These are phyloP conservation scores for Tetranychus piercei DNA, from an alignment of 2,888 invertebrate genomes.

Conservation along the genomic window DNA sequence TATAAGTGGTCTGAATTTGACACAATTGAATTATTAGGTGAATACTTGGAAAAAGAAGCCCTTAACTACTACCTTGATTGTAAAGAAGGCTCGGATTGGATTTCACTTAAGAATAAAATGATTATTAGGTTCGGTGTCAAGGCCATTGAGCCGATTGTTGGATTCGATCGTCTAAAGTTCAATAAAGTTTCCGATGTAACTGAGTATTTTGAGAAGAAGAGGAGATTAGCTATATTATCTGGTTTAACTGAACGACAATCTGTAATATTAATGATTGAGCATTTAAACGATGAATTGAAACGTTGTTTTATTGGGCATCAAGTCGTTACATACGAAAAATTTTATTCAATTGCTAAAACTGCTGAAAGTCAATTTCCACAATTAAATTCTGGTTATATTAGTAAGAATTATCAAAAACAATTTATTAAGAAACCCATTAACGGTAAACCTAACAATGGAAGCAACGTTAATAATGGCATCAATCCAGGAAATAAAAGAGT, in stretches of 20 bases:
- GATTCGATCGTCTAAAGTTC: conserved; percentile 5
- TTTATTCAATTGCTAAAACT: conserved; percentile 10
- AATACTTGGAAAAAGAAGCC: too few species aligned
- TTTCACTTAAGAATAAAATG: too few species aligned
- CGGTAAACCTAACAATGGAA: too few species aligned
- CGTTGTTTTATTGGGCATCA: neutral
- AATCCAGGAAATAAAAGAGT: too few species aligned
- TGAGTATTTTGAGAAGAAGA: conserved; percentile 12
- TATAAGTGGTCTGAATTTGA: too few species aligned
- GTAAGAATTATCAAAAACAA: too few species aligned
- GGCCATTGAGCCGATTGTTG: conserved; percentile 13
- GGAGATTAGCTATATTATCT: conserved; percentile 6
- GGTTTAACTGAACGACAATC: conserved; percentile 9
- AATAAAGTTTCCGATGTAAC: neutral
- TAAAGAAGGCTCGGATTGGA: too few species aligned
- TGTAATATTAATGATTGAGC: conserved; percentile 12
- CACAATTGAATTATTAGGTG: too few species aligned
- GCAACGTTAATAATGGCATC: too few species aligned
- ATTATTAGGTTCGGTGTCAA: neutral
- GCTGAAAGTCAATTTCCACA: conserved; percentile 6
- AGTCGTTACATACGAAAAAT: conserved; percentile 8
- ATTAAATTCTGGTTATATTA: too few species aligned
- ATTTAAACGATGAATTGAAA: neutral
- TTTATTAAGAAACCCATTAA: too few species aligned
- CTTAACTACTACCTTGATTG: too few species aligned